Conservation (phyloP, 2,888 invertebrate species). For the Mythimna impura region DNA sequence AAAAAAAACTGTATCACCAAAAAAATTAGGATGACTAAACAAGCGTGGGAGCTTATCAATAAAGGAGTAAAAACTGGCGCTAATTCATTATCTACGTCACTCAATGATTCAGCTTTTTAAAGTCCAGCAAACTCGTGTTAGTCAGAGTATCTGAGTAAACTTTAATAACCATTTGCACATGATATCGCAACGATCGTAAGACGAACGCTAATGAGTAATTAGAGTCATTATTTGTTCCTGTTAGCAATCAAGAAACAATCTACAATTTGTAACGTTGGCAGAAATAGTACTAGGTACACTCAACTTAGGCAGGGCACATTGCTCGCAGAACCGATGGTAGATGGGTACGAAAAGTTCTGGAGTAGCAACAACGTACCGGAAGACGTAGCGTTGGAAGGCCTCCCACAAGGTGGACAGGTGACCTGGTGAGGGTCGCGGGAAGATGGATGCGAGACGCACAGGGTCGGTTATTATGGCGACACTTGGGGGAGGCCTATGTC, state of each 20-base stretch:
- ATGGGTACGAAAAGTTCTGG: too few relatives aligned
- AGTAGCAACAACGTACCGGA: too few relatives aligned
- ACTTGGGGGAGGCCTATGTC: too few relatives aligned
- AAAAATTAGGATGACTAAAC: conserved; percentile 36
- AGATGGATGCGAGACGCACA: too few relatives aligned
- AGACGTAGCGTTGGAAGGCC: too few relatives aligned
- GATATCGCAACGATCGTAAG: conserved; percentile 49
- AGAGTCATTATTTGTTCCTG: conserved; percentile 46
- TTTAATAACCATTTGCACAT: conserved; percentile 43
- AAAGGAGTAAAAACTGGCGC: conserved; percentile 7
- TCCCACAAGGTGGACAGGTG: too few relatives aligned
- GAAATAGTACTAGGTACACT: not conserved
- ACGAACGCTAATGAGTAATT: conserved; percentile 60
- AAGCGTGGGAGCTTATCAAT: conserved; percentile 38
- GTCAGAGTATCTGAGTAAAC: conserved; percentile 46
- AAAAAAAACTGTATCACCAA: conserved; percentile 2
- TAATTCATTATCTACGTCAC: conserved; percentile 46
- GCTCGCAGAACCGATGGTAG: too few relatives aligned
- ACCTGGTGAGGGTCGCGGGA: too few relatives aligned
- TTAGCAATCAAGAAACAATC: conserved; percentile 31
- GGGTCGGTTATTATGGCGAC: too few relatives aligned
- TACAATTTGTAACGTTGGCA: conserved; percentile 12
- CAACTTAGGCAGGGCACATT: too few relatives aligned
- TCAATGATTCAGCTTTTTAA: conserved; percentile 48
- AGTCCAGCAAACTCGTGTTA: conserved; percentile 45